These are phyloP conservation scores for Pogonomyrmex barbatus DNA, from an alignment of 1,140 invertebrate genomes.

Conservation along the genomic window DNA sequence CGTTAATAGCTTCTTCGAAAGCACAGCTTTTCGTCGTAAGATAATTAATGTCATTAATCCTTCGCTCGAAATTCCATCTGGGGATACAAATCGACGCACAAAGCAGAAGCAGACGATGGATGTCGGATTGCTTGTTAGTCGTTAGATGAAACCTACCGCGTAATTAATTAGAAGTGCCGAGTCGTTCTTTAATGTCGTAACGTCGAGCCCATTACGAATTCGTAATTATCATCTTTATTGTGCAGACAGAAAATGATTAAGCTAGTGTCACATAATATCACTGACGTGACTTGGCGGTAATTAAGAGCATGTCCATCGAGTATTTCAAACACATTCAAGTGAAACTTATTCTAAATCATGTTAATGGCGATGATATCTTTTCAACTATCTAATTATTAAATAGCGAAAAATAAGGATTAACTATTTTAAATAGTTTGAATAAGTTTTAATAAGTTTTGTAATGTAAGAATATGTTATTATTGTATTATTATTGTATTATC, in stretches of 20 bases:
- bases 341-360: constrained; percentile 10
- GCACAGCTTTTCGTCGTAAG: background rate
- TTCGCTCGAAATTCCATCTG: constrained; percentile 3
- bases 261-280: background rate
- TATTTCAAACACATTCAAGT: background rate
- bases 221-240: constrained; percentile 11
- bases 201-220: background rate
- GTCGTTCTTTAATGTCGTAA: constrained; percentile 17
- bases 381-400: background rate
- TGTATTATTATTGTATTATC: background rate
- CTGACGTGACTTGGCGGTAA: background rate
- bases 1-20: background rate
- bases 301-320: constrained; percentile 4
- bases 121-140: constrained; percentile 38
- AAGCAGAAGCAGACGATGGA: background rate
- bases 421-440: background rate
- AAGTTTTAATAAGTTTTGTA: background rate
- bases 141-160: constrained; percentile 30
- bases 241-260: constrained; percentile 24
- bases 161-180: constrained; percentile 39
- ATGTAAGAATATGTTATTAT: background rate
- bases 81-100: constrained; percentile 37
- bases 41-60: constrained; percentile 40
- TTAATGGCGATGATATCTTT: background rate
- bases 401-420: background rate